phyloP scores from a whole-genome alignment of 2,113 vertebrate species.

The Sinosuthora webbiana region DNA sequence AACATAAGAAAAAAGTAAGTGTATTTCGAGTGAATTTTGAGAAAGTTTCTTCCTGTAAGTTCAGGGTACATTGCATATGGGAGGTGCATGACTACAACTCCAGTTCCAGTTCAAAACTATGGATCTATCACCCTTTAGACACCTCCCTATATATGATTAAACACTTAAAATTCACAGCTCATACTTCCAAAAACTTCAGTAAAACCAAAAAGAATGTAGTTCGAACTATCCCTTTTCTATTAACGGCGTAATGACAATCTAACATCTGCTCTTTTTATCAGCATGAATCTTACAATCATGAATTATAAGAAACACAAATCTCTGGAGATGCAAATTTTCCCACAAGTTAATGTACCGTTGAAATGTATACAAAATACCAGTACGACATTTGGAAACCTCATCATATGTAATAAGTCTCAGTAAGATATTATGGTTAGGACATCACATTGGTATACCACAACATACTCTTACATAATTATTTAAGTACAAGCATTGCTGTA shows the following conservation, averaged over 20 bases:
- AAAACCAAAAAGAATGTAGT: neutral
- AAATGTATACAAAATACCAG: neutral
- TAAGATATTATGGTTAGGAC: neutral
- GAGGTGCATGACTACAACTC: neutral
- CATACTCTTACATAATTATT: neutral
- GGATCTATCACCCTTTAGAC: neutral
- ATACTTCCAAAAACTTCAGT: neutral
- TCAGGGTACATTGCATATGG: neutral
- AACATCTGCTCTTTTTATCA: neutral
- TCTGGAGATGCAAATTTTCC: neutral
- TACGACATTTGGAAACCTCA: neutral
- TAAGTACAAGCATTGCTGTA: neutral
- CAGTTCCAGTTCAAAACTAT: neutral
- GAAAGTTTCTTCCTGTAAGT: neutral
- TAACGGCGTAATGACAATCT: neutral
- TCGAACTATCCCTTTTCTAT: neutral
- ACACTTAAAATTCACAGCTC: neutral
- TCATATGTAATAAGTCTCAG: rapidly evolving
- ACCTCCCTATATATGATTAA: neutral
- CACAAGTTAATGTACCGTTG: neutral
- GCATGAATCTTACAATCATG: neutral
- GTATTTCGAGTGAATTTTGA: neutral
- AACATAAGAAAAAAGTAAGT: neutral
- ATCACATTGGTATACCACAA: neutral
- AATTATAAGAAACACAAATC: neutral